Percentiles rank a stretch among this genome's conserved stretches.
Conservation (phyloP, 2,888 invertebrate genomes). For the Torymus auratus region DNA sequence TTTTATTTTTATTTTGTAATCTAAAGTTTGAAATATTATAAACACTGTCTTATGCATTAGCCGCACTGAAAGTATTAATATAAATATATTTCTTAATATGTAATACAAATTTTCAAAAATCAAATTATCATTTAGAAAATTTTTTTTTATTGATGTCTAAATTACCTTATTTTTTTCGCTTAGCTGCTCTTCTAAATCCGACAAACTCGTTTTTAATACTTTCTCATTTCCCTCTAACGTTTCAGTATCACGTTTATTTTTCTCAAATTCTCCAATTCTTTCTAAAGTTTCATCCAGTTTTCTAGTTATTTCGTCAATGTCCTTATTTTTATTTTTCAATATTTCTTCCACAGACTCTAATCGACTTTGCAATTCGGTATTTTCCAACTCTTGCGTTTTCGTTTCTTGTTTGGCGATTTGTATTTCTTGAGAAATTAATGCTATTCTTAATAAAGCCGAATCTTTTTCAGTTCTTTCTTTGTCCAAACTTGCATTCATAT, state of each 20-base stretch:
- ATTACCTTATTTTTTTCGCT: constrained; percentile 82
- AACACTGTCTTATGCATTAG: too few relatives aligned
- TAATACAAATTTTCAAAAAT: not conserved
- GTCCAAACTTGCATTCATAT: constrained; percentile 68
- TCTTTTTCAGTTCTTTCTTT: constrained; percentile 86
- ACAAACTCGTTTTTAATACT: constrained; percentile 77
- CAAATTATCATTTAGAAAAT: not conserved
- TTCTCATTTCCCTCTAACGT: constrained; percentile 76
- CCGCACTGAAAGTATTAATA: too few relatives aligned
- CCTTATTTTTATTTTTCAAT: constrained; percentile 79
- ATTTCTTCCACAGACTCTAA: constrained; percentile 79
- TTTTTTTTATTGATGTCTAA: constrained; percentile 13
- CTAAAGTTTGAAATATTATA: too few relatives aligned
- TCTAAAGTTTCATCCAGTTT: constrained; percentile 73
- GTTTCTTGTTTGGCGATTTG: constrained; percentile 87
- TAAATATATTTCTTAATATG: too few relatives aligned
- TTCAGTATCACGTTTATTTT: constrained; percentile 75
- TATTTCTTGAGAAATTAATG: constrained; percentile 88
- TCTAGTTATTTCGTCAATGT: constrained; percentile 67
- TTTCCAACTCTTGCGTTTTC: constrained; percentile 83
- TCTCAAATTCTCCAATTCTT: constrained; percentile 77
- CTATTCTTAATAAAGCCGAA: constrained; percentile 85
- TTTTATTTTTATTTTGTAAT: too few relatives aligned
- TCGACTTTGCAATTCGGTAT: constrained; percentile 80
- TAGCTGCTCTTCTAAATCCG: constrained; percentile 81